Percentiles rank a stretch among this genome's conserved stretches.
Conservation (phyloP, 2,797 vertebrate genomes). For the Phrynocephalus forsythii region DNA sequence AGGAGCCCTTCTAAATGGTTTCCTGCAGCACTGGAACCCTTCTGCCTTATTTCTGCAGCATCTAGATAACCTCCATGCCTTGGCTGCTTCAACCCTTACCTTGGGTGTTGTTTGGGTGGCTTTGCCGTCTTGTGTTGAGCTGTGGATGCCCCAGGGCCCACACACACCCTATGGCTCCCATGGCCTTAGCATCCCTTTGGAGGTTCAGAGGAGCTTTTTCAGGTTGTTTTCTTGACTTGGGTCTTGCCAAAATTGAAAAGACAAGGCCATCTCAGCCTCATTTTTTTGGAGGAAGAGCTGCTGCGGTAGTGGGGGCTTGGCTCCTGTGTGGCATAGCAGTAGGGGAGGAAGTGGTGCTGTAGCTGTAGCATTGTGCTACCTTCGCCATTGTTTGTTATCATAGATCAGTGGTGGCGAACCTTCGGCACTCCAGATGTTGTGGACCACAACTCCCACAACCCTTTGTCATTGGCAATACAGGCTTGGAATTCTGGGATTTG, state of each 20-base stretch:
- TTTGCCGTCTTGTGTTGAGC: neutral
- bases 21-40: too few species aligned
- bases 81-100: neutral
- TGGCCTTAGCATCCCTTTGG: neutral
- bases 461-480: too few species aligned
- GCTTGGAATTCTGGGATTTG: too few species aligned
- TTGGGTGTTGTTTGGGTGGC: neutral
- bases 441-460: too few species aligned
- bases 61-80: too few species aligned
- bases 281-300: neutral
- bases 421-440: too few species aligned
- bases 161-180: neutral
- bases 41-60: too few species aligned
- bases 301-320: too few species aligned
- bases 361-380: neutral
- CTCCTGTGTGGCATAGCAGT: too few species aligned
- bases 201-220: neutral
- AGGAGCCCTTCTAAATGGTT: neutral
- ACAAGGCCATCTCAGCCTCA: neutral
- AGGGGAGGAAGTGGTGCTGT: neutral
- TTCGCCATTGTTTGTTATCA: too few species aligned
- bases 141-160: neutral
- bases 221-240: neutral
- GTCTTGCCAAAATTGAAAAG: neutral
- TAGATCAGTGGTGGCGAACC: too few species aligned